Evolutionary conservation across 2,888 invertebrate species (phyloP), one percentile per base, ranked within the genome.

Genomic region (Rhyacophila evoluta): DNA sequence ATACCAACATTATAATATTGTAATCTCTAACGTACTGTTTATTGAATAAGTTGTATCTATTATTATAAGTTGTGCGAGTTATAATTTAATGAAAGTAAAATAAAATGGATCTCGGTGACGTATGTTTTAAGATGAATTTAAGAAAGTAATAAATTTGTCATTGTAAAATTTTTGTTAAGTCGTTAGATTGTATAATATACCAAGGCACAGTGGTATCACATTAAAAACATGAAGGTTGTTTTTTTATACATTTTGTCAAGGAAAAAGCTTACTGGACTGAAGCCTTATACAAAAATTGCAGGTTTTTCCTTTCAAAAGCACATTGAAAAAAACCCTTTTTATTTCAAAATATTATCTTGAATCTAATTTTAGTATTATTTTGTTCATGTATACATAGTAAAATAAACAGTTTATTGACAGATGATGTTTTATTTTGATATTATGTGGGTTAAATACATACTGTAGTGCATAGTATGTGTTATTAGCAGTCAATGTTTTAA

Each of bases 21-120:
- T 55, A 25, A 70, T 70, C 33, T 33, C 29, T 70, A 25, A 68
- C 67, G 37, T 74, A 74, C 68, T 74, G 67, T n/a, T 74, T 39
- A 36, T 33, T 36, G 29, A 37, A 8, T 68, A 28, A 33, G 33
- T 29, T 29, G 69, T 69, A 33, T 29, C n/a, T 28, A 33, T 29
- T 15, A 6, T 39, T 11, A 25, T n/a, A 74, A 68, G 12, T 39
- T 15, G 41, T 69, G 38, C 28, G 71, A 76, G 71, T 70, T 69
- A 36, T 71, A 41, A 76, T 71, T 70, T 76, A 71, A 71, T 71
- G 70, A 37, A 74, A 55, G 74, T 75, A 27, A 75, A 76, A 76
- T 76, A 76, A 76, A 76, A 76, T 39, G 33, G 76, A 76, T 76
- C 76, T 76, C 76, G 71, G 41, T 28, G 76, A 41, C 39, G 15